Evolutionary conservation across 30 jellyfish, hydroid and myxozoan genomes (phyloP).

Genomic region (Aurelia aurita): DNA sequence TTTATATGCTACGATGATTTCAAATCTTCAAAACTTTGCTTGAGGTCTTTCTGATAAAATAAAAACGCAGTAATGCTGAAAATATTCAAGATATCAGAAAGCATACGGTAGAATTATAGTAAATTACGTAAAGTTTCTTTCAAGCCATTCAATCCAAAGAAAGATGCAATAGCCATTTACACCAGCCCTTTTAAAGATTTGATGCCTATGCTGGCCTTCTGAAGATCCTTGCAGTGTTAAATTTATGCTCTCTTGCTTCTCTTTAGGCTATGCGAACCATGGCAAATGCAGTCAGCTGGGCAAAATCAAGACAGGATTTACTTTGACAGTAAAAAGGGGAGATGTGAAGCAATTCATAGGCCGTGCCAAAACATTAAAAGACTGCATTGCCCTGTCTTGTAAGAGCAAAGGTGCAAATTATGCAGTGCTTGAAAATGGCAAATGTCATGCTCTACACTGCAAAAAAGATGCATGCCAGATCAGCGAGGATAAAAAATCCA

Average conservation of each 20-base stretch:
- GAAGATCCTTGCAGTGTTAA: too few relatives aligned
- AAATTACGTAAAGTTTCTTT: too few relatives aligned
- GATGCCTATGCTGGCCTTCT: constrained; percentile 3
- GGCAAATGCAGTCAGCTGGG: constrained; percentile 47
- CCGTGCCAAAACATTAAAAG: constrained; percentile 24
- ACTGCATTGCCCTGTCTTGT: constrained; percentile 60
- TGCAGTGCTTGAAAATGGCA: constrained; percentile 54
- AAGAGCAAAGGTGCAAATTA: constrained; percentile 47
- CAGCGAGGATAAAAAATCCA: constrained; percentile 54
- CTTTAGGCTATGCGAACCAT: constrained; percentile 39
- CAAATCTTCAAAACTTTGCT: too few relatives aligned
- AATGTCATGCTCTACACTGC: constrained; percentile 64
- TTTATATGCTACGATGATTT: too few relatives aligned
- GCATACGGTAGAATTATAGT: too few relatives aligned
- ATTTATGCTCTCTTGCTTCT: neutral
- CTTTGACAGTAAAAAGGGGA: constrained; percentile 30
- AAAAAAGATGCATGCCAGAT: constrained; percentile 66
- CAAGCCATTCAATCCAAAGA: too few relatives aligned
- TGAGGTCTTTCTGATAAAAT: too few relatives aligned
- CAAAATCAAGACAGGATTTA: constrained; percentile 14
- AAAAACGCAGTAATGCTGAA: too few relatives aligned
- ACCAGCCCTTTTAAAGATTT: neutral
- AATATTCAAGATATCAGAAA: too few relatives aligned
- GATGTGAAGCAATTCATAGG: constrained; percentile 33
- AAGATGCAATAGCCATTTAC: too few relatives aligned